Conservation (phyloP, 2,888 invertebrate genomes). For the Odontothrips loti region DNA sequence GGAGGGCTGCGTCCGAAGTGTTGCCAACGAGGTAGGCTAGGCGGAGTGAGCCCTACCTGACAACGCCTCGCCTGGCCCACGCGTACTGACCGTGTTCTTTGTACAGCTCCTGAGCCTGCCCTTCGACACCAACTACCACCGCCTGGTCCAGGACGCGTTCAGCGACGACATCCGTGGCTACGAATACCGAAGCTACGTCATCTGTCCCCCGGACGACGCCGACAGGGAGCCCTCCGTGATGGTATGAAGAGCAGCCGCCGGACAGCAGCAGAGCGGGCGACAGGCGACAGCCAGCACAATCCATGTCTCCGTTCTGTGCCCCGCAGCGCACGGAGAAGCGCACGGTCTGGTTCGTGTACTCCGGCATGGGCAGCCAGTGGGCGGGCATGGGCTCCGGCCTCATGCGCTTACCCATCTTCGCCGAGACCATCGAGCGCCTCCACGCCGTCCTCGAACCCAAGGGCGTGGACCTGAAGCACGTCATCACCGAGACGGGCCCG, state of each 20-base stretch:
- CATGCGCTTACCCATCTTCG: slow-evolving; percentile 69
- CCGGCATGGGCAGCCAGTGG: slow-evolving; percentile 91
- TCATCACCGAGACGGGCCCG: slow-evolving; percentile 59
- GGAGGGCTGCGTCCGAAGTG: neutral
- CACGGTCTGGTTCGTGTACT: slow-evolving; percentile 84
- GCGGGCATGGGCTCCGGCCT: slow-evolving; percentile 73
- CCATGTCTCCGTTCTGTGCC: neutral
- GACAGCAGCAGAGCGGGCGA: neutral
- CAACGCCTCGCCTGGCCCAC: neutral
- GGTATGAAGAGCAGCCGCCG: too few species aligned
- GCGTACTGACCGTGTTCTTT: neutral
- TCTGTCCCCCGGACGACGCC: neutral
- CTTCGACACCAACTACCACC: neutral
- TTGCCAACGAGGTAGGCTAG: neutral
- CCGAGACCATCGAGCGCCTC: slow-evolving; percentile 63
- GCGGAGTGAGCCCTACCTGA: neutral
- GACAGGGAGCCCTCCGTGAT: neutral
- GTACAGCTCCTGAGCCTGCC: neutral
- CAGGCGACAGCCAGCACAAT: neutral
- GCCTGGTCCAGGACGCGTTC: slow-evolving; percentile 12
- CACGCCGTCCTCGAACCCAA: slow-evolving; percentile 59
- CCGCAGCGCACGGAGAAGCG: slow-evolving; percentile 54
- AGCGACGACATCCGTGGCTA: neutral
- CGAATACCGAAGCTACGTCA: slow-evolving; percentile 4
- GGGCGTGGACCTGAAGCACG: slow-evolving; percentile 60